A percentile compares a stretch with the other conserved stretches of the same genome.
phyloP scores from a whole-genome alignment of 2,888 invertebrate species.

The Epirrhoe alternata region DNA sequence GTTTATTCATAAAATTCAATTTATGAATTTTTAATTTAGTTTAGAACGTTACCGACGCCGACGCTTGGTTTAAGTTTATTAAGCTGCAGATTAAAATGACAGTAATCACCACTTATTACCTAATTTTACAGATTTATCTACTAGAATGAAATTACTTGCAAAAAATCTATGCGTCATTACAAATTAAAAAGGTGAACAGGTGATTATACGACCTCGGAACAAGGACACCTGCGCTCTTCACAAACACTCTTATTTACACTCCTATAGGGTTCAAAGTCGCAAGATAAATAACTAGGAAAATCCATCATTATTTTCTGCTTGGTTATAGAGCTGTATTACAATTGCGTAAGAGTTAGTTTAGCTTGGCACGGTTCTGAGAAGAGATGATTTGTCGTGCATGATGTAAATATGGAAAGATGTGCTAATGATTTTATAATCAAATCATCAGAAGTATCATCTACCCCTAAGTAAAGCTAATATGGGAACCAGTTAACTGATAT shows the following conservation, averaged over 20 bases:
- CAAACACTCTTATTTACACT: conserved; percentile 1
- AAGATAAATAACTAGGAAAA: background rate
- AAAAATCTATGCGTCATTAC: conserved; percentile 37
- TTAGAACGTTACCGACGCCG: no score
- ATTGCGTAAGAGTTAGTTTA: conserved; percentile 25
- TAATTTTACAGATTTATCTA: background rate
- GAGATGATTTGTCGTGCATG: no score
- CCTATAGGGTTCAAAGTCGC: conserved; percentile 6
- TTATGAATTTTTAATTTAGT: no score
- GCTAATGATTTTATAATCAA: no score
- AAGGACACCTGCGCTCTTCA: conserved; percentile 22
- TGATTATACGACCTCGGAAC: conserved; percentile 45
- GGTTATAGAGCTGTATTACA: conserved; percentile 20
- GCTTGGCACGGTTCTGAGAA: conserved; percentile 2
- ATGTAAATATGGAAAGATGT: no score
- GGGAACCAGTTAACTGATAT: no score
- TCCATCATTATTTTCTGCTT: background rate
- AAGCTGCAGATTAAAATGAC: no score
- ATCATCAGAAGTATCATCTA: no score
- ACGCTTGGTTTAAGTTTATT: no score
- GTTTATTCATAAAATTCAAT: no score
- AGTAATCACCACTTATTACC: background rate
- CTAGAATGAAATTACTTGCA: background rate
- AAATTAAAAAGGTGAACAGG: conserved; percentile 44
- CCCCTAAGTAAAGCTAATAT: no score